phyloP scores from a whole-genome alignment of 2,113 vertebrate genomes.

The Chaetodon trifascialis region DNA sequence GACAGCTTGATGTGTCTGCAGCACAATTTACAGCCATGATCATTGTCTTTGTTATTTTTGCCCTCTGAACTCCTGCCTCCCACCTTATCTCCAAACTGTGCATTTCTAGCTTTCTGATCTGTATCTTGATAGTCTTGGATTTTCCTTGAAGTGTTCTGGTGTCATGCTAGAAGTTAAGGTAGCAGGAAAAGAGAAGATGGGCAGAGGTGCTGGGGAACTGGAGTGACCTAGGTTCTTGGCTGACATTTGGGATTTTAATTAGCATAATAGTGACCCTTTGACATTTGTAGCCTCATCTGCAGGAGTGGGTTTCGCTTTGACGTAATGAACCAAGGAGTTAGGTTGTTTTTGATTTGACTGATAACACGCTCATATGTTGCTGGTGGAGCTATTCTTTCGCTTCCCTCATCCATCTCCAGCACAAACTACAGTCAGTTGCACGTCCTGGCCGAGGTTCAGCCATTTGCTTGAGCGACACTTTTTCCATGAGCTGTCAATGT shows the following conservation, averaged over 20 bases:
- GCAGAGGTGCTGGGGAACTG: not conserved
- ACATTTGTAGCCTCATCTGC: conserved; percentile 39
- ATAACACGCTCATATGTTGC: conserved; percentile 55
- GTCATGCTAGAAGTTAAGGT: conserved; percentile 20
- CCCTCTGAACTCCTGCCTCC: conserved; percentile 40
- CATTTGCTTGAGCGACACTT: conserved; percentile 33
- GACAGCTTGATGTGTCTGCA: conserved; percentile 76
- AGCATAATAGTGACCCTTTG: conserved; percentile 29
- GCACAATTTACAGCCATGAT: conserved; percentile 70
- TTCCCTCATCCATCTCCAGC: conserved; percentile 42
- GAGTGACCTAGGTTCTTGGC: conserved; percentile 54
- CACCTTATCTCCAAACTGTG: conserved; percentile 21
- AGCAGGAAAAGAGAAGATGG: not conserved
- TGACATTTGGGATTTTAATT: conserved; percentile 75
- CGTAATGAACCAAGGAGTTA: conserved; percentile 17
- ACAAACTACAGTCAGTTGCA: conserved; percentile 19
- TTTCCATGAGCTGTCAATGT: conserved; percentile 59
- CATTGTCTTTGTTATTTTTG: conserved; percentile 69
- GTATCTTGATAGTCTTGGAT: conserved; percentile 33
- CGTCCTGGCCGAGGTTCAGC: conserved; percentile 21
- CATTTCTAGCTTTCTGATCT: not conserved
- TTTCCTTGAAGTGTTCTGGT: conserved; percentile 40
- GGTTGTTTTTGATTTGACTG: conserved; percentile 46
- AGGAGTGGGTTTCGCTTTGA: conserved; percentile 58
- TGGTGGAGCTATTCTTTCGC: conserved; percentile 41